These are phyloP conservation scores for Corythornis leucogaster DNA, from an alignment of 2,797 vertebrate genomes.

Conservation along the genomic window DNA sequence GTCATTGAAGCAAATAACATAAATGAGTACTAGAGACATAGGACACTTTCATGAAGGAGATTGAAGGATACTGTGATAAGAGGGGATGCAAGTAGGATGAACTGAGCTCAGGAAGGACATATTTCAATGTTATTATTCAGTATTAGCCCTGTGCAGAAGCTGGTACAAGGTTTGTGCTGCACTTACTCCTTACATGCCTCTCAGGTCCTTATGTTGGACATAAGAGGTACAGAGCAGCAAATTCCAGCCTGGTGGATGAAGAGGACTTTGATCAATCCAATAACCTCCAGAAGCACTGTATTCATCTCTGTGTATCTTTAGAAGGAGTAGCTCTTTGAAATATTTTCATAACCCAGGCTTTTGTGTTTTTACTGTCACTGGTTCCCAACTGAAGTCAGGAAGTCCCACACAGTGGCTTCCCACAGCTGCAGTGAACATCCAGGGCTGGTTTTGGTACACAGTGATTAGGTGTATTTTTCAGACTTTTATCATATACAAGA, in stretches of 20 bases:
- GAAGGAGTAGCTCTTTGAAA: neutral
- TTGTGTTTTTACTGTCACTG: neutral
- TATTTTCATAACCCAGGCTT: neutral
- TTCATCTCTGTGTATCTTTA: neutral
- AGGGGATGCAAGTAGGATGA: slow-evolving; percentile 1
- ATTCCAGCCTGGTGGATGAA: neutral
- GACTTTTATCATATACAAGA: neutral
- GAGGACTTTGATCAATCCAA: neutral
- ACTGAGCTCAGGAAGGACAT: neutral
- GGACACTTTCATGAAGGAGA: slow-evolving; percentile 41
- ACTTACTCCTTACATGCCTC: neutral
- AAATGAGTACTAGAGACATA: slow-evolving; percentile 16
- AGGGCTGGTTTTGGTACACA: neutral
- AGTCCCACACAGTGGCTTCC: neutral
- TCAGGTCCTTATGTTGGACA: neutral
- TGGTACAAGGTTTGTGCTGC: neutral
- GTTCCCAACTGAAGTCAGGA: neutral
- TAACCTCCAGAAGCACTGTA: neutral
- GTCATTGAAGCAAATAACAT: slow-evolving; percentile 65
- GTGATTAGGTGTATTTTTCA: neutral
- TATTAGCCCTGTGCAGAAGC: neutral
- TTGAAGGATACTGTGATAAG: slow-evolving; percentile 47
- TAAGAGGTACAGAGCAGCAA: neutral
- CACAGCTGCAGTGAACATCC: neutral
- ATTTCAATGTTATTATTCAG: slow-evolving; percentile 20